Evolutionary conservation across 2,113 vertebrate genomes (phyloP), one percentile per base, ranked within the genome.

Genomic region (Sceloporus undulatus): DNA sequence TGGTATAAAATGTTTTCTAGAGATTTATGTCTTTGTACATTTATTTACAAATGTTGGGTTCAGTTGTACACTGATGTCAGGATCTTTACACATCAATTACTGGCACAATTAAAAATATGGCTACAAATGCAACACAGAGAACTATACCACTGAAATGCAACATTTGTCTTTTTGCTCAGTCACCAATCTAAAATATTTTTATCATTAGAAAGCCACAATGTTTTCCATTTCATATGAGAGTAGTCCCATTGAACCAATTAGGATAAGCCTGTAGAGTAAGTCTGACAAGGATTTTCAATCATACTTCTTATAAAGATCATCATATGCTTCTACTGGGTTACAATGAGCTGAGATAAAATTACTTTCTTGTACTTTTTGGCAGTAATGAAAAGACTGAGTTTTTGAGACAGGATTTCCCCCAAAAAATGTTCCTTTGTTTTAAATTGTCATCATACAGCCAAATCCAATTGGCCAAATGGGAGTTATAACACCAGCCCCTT

Each of bases 21-120:
- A 90, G 82, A 93, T 90, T 70, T 74, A 42, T 75, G 77, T 94
- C 86, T 92, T 86, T 94, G 95, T 95, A 96, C 93, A 96, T 94
- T 78, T 90, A 96, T 95, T 93, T 97, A 96, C 90, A 97, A 87
- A 92, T 38, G 27, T 91, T 96, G 95, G 95, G 65, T 80, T 83
- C 80, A 90, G 91, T 92, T 94, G 91, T 96, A 95, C 92, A 94
- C 87, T 91, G 94, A 93, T 89, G 91, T 92, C 92, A 85, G 92
- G 82, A 25, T 71, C 91, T 86, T 79, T 54, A 78, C 29, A 52
- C 52, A 84, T 87, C 56, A 84, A 82, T 90, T 91, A 88, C 89
- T 92, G 84, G 92, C 81, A 92, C 71, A 85, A 3, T 40, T 79
- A 84, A n/a, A 56, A 78, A 59, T 68, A 89, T 62, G 88, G 88